Base-by-base conservation (phyloP, 1,140 invertebrate species). In the Neocloeon triangulifer region DNA sequence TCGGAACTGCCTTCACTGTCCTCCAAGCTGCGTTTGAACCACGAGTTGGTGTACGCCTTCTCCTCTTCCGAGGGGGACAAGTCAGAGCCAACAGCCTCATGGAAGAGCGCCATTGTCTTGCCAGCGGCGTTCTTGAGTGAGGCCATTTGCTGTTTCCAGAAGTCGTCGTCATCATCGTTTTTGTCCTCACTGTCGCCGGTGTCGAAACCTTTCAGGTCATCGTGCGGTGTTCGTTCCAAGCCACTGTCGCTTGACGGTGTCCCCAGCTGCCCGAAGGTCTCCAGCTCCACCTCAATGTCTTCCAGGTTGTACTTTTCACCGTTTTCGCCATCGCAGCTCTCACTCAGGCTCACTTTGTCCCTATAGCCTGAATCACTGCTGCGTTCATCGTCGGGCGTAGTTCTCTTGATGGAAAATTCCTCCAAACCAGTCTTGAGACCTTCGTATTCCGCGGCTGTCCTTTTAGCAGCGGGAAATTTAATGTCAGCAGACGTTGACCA, bases 321-420 rank as follows among this genome's bases (percentile, higher is more conserved):
- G 34, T 53, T 59, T 4, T 53, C 59, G 34, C 59, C 46, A 33
- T 47, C 45, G 32, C 39, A 40, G 21, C 42, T 44, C 32, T 46
- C 45, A 35, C 44, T 47, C 13, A 47, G 28, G 38, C 47, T 49
- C 15, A 45, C 58, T 37, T 62, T 62, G 25, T 62, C 59, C 9
- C 58, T 44, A 26, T 61, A 62, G 33, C 59, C 59, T 6, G 58
- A 60, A 34, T 62, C 59, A 5, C 57, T 59, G 34, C 59, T 62
- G 22, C 58, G 44, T 32, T 62, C 59, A 18, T 62, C 59, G 32
- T 62, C 59, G 1, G 59, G 59, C 0, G 59, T 62, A 5, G 52
- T 51, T 5, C 56, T 42, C 32, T 59, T 59, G 10, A 50, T 43
- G 5, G n/a, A n/a, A n/a, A n/a, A n/a, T n/a, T n/a, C n/a, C n/a